A percentile compares a stretch with the other conserved stretches of the same genome.
phyloP scores from a whole-genome alignment of 2,113 vertebrate genomes.

The Nestor notabilis region DNA sequence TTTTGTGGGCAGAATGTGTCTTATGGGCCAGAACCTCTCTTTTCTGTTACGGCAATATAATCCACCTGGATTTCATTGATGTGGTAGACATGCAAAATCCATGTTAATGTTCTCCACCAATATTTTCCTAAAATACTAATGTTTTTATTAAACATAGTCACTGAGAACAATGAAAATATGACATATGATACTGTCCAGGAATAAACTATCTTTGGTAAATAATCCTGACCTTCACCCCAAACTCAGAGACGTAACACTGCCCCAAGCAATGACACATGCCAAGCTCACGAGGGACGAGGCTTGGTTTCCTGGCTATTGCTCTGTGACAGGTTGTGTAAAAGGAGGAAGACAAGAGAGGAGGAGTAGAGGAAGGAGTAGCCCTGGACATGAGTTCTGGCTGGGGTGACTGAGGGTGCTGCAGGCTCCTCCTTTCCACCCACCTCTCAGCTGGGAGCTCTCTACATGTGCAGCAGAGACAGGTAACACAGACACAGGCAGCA shows the following conservation, averaged over 20 bases:
- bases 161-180: background rate
- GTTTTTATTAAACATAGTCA: background rate
- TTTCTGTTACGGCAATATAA: background rate
- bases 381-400: background rate
- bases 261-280: background rate
- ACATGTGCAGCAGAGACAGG: background rate
- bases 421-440: fast-evolving
- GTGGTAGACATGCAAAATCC: background rate
- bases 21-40: background rate
- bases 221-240: background rate
- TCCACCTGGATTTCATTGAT: background rate
- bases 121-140: background rate
- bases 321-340: background rate
- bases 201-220: background rate
- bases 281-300: background rate
- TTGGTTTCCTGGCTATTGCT: background rate
- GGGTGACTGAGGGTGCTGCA: background rate
- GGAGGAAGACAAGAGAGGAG: background rate
- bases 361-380: background rate
- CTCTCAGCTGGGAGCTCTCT: background rate
- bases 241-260: background rate
- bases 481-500: background rate
- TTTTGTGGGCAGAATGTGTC: background rate
- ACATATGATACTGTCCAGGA: background rate
- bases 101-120: background rate